A percentile compares a stretch with the other conserved stretches of the same genome.
Conservation (phyloP, 1,140 invertebrate species). For the Coelopa frigida region DNA sequence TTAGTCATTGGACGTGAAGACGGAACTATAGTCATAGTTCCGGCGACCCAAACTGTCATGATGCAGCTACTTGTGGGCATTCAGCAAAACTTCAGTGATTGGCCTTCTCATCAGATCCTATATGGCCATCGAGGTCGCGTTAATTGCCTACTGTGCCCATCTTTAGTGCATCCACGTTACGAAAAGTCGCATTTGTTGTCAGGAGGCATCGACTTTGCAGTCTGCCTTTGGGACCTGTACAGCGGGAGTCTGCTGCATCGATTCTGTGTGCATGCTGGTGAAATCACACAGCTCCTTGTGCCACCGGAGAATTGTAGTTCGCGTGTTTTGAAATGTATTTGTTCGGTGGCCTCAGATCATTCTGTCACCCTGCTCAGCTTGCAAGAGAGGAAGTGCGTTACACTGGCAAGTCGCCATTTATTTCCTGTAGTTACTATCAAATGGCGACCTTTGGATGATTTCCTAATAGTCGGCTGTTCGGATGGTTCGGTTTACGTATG, state of each 20-base stretch:
- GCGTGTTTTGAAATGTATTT: slow-evolving; percentile 89
- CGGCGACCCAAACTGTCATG: slow-evolving; percentile 92
- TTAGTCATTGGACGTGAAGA: slow-evolving; percentile 92
- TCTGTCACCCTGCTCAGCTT: slow-evolving; percentile 91
- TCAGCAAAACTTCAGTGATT: slow-evolving; percentile 83
- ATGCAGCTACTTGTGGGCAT: slow-evolving; percentile 85
- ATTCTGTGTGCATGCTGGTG: slow-evolving; percentile 93
- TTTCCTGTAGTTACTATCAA: slow-evolving; percentile 95
- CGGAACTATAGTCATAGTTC: slow-evolving; percentile 94
- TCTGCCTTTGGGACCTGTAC: slow-evolving; percentile 95
- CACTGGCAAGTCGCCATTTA: slow-evolving; percentile 90
- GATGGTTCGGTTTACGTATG: slow-evolving; percentile 98
- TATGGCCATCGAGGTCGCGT: slow-evolving; percentile 88
- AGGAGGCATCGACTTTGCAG: slow-evolving; percentile 95
- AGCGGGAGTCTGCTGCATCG: slow-evolving; percentile 82
- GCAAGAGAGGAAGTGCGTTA: slow-evolving; percentile 89
- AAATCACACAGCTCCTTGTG: slow-evolving; percentile 84
- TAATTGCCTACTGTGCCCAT: slow-evolving; percentile 92
- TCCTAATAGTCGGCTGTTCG: slow-evolving; percentile 95
- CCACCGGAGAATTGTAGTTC: slow-evolving; percentile 87
- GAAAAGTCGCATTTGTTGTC: slow-evolving; percentile 88
- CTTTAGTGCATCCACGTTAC: slow-evolving; percentile 86
- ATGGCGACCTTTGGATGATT: slow-evolving; percentile 96
- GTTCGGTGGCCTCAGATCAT: slow-evolving; percentile 95
- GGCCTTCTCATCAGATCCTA: slow-evolving; percentile 83